phyloP scores from a whole-genome alignment of 2,888 invertebrate species.

The Hypolimnas misippus region DNA sequence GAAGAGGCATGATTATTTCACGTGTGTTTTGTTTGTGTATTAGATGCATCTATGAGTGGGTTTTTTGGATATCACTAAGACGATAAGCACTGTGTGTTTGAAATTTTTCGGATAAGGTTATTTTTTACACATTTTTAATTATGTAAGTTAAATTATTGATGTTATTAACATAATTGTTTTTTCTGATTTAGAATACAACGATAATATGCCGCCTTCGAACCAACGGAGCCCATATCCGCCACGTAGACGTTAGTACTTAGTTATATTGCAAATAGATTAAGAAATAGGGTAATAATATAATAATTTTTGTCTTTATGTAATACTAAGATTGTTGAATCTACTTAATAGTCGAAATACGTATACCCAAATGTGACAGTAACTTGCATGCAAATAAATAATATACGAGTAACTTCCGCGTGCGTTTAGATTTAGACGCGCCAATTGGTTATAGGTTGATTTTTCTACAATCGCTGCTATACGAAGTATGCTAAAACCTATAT shows the following conservation, averaged over 20 bases:
- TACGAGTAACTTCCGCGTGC: too few relatives aligned
- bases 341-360: too few relatives aligned
- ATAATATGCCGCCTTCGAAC: conserved; percentile 92
- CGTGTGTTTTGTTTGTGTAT: not conserved
- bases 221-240: conserved; percentile 94
- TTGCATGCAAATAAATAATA: too few relatives aligned
- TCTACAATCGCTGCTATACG: too few relatives aligned
- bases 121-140: not conserved
- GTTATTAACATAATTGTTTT: not conserved
- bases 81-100: not conserved
- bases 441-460: too few relatives aligned
- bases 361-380: too few relatives aligned
- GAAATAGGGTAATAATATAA: too few relatives aligned
- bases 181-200: conserved; percentile 89
- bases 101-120: conserved; percentile 2
- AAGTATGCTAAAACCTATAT: too few relatives aligned
- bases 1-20: conserved; percentile 1
- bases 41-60: not conserved
- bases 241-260: conserved; percentile 90
- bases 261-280: not conserved
- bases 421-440: too few relatives aligned
- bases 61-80: conserved; percentile 10
- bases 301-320: too few relatives aligned
- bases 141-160: not conserved
- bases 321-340: too few relatives aligned